phyloP scores from a whole-genome alignment of 2,797 vertebrate genomes.

The Distichodus sexfasciatus region DNA sequence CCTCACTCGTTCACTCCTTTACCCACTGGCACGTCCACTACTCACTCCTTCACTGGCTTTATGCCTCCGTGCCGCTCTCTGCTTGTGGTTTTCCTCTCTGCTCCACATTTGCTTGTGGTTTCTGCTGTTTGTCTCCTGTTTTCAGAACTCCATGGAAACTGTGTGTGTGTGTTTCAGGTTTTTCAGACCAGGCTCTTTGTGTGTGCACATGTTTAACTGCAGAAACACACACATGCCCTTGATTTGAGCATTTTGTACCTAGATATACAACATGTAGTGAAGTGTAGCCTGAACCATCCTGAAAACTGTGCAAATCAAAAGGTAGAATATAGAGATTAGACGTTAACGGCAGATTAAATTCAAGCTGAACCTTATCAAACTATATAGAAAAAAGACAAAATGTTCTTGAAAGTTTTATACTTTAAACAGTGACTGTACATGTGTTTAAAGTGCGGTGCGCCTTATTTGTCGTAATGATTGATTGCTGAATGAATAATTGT shows the following conservation, averaged over 20 bases:
- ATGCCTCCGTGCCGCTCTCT: conserved; percentile 6
- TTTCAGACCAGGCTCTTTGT: conserved; percentile 50
- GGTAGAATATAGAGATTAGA: too few species aligned
- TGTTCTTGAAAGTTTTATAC: too few species aligned
- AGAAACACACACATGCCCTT: conserved; percentile 28
- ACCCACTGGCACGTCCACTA: neutral
- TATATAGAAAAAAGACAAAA: too few species aligned
- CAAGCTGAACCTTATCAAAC: too few species aligned
- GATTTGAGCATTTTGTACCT: conserved; percentile 17
- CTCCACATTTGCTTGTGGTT: conserved; percentile 71
- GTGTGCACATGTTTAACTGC: conserved; percentile 19
- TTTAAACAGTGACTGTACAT: too few species aligned
- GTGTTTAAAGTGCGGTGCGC: too few species aligned
- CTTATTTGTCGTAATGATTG: too few species aligned
- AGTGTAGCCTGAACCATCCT: too few species aligned
- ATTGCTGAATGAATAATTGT: too few species aligned
- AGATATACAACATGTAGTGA: too few species aligned
- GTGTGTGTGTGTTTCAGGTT: conserved; percentile 71
- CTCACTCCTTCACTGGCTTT: conserved; percentile 9
- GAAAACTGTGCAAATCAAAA: too few species aligned
- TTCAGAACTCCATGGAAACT: conserved; percentile 73
- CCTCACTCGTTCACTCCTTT: neutral
- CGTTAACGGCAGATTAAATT: too few species aligned
- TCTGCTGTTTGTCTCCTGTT: conserved; percentile 71
- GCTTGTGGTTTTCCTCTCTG: conserved; percentile 57